Base-by-base conservation (phyloP, 2,888 invertebrate species). In the Netelia inedita region DNA sequence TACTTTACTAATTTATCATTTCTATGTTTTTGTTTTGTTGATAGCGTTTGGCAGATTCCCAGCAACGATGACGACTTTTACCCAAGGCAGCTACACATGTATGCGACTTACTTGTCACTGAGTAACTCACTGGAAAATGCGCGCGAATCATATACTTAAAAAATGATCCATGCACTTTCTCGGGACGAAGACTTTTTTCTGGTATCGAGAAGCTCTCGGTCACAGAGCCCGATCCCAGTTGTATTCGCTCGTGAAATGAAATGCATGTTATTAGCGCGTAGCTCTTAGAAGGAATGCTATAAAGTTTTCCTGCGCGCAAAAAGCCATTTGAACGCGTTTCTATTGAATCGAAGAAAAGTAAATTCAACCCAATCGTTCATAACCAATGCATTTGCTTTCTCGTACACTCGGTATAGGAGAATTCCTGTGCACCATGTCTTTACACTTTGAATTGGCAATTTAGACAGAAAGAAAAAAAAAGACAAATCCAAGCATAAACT, bases 31-130 rank as follows among this genome's bases (percentile, higher is more conserved):
- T 93, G 91, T 93, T 90, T 92, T 94, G 92, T 89, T 95, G 94
- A 89, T 95, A 97, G 97, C 97, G 92, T 95, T 97, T 91, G 98
- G 97, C 88, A 96, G 97, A 94, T 98, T 98, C 93, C 97, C 98
- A 75, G 94, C 96, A 85, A 97, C 97, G 94, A 96, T 97, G 93
- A 95, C 97, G 87, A 95, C 96, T 80, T 97, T 96, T 94, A 97
- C 97, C 88, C 97, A 97, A 94, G 98, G 98, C 93, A 97, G 96
- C 94, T 98, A 98, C 92, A 98, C 98, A 94, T 98, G 98, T 98
- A 96, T 95, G 96, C 95, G 94, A 91, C 89, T 91, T 90, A 91
- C 87, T 90, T 90, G 88, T 90, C 87, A 90, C 89, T 91, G 90
- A 93, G 92, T 93, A 93, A 92, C 87, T 88, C 89, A 89, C 87